These are phyloP conservation scores for Theocolax elegans DNA, from an alignment of 1,140 invertebrate genomes.

Conservation along the genomic window DNA sequence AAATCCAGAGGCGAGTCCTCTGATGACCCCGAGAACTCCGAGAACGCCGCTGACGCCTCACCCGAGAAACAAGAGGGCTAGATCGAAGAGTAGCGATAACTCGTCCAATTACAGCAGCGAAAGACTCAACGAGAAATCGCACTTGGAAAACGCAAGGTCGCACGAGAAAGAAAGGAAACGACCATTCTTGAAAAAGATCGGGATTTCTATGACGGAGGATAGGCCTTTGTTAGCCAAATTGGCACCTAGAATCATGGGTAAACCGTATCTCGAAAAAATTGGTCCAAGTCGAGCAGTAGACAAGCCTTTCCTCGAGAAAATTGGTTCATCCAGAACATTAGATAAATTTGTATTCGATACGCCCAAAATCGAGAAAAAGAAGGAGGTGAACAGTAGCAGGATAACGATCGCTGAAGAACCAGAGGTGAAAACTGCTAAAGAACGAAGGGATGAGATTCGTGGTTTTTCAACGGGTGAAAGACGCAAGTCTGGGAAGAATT, in stretches of 20 bases:
- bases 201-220: conserved; percentile 63
- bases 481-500: conserved; percentile 56
- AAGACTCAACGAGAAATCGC: conserved; percentile 50
- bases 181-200: conserved; percentile 63
- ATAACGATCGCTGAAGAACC: background rate
- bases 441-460: conserved; percentile 31
- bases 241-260: conserved; percentile 59
- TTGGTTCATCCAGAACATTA: conserved; percentile 61
- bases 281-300: conserved; percentile 61
- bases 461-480: conserved; percentile 43
- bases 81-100: conserved; percentile 65
- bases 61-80: conserved; percentile 56
- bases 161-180: conserved; percentile 58
- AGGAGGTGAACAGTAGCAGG: background rate
- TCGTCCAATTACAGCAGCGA: conserved; percentile 63
- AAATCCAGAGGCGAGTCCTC: conserved; percentile 59
- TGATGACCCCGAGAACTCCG: conserved; percentile 59
- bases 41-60: conserved; percentile 59
- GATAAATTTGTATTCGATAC: conserved; percentile 61
- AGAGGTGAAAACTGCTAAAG: background rate
- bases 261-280: conserved; percentile 64
- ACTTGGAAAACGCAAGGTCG: conserved; percentile 41
- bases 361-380: conserved; percentile 17
- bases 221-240: conserved; percentile 59
- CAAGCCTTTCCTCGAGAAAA: conserved; percentile 62